Evolutionary conservation across 2,797 vertebrate genomes (phyloP), one percentile per base, ranked within the genome.

Genomic region (Lemur catta): DNA sequence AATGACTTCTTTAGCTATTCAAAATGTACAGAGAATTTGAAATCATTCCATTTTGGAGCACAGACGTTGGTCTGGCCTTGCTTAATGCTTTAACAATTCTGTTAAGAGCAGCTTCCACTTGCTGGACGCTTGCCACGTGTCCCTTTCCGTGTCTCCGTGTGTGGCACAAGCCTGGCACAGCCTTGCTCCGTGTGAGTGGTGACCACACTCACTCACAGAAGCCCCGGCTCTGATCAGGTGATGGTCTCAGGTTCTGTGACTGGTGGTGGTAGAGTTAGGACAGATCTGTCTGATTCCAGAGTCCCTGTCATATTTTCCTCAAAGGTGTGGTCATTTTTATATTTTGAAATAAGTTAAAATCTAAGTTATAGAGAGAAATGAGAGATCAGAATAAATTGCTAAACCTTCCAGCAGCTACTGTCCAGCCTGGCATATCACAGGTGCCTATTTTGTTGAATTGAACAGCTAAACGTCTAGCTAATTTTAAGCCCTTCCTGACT

Each of bases 91-190:
- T 38, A 57, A 80, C 22, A 52, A 52, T 52, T 52, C 50, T 52
- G 61, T 52, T 28, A 74, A 76, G 67, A 86, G 48, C 14, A 67
- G 2, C 78, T 57, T 46, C 15, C 30, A 43, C 33, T 41, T 63
- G 35, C 5, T 0, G 7, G 38, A 20, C 7, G 1, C 48, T 50
- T 30, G 48, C 35, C 24, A 6, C 0, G 1, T 61, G 35, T 6
- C 33, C 76, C 18, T 87, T 86, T 2, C 4, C 15, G 43, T 65
- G 7, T 41, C 9, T 57, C 52, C 24, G 59, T 9, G 6, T 17
- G 0, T 2, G 9, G 55, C 17, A 4, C 9, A 55, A 7, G 26
- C 55, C 33, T 52, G 6, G 71, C 20, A 43, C 33, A 38, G 5
- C n/a, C 13, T 3, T 41, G 3, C 26, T 28, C 0, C 4, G 8